Evolutionary conservation across 2,113 vertebrate genomes (phyloP), one percentile per base, ranked within the genome.

Genomic region (Cephalopterus ornatus): DNA sequence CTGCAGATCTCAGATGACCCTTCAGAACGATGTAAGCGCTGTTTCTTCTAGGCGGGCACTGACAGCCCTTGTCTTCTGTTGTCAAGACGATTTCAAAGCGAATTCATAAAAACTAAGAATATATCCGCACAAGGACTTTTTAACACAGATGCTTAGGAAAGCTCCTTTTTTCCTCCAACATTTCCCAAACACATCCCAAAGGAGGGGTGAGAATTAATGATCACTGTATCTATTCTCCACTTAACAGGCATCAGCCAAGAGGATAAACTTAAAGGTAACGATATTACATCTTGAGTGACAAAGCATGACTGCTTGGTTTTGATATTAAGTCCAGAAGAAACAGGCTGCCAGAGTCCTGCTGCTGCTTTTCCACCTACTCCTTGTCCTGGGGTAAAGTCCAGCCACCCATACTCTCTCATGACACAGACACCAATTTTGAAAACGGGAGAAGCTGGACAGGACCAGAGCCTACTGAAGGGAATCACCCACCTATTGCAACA

Each of bases 1-100:
- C 95, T 91, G 95, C 73, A 46, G 70, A 66, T 88, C 92, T 93
- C 92, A 81, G 91, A 92, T 65, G 93, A 91, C 86, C 18, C 8
- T 55, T 67, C 30, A 81, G 78, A 52, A 56, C 0, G 50, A 74
- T 73, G 62, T 1, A 12, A 82, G 61, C 56, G 5, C 52, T 41
- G 26, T 33, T 93, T 46, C 92, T 90, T 42, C 85, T 28, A 28
- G 37, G 78, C 8, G 44, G 73, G 73, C 72, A 22, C 39, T 37
- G 58, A 68, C n/a, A 58, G 47, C 28, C 58, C 73, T 62, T 4
- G 32, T 35, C 55, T 93, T 70, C 33, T 77, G 50, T 3, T 62
- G 76, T 76, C 41, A 71, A 27, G 44, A 76, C 2, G 15, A 56
- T 30, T 88, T 68, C 58, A 19, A 58, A 41, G 17, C 4, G 20